Percentiles rank a stretch among this genome's conserved stretches.
These are phyloP conservation scores for Pithys albifrons DNA, from an alignment of 2,113 vertebrate genomes.

Conservation along the genomic window DNA sequence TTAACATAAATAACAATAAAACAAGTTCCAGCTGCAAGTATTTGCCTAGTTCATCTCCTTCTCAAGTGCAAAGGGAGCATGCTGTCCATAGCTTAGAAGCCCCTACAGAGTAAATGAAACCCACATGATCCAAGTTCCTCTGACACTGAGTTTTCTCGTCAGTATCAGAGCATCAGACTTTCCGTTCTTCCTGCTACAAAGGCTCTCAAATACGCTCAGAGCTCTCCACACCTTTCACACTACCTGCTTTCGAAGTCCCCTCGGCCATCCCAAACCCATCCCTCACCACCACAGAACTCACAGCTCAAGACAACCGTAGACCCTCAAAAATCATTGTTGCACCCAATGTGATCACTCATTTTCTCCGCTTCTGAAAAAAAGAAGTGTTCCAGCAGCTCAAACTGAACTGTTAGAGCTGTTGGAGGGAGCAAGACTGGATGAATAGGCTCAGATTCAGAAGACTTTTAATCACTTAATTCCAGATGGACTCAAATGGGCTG, in stretches of 20 bases:
- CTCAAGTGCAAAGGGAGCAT: not conserved
- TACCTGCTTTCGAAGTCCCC: not conserved
- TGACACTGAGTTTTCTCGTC: not conserved
- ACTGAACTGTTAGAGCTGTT: not conserved
- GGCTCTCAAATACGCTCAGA: not conserved
- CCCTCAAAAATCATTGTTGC: not conserved
- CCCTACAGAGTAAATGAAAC: not conserved
- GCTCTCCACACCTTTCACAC: not conserved
- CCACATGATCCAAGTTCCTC: not conserved
- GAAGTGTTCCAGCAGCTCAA: not conserved
- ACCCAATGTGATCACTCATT: not conserved
- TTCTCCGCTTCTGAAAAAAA: not conserved
- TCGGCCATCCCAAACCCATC: not conserved
- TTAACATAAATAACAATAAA: not conserved
- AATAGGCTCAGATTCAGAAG: not conserved
- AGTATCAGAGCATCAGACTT: not conserved
- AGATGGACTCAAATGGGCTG: not conserved
- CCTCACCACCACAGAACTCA: not conserved
- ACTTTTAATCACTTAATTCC: not conserved
- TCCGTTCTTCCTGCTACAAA: not conserved
- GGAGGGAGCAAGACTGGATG: not conserved
- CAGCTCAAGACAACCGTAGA: not conserved
- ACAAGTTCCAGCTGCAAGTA: not conserved
- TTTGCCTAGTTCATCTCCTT: not conserved
- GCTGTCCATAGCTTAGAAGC: not conserved